Evolutionary conservation across 1,140 invertebrate genomes (phyloP).

Genomic region (Propsilocerus akamusi): DNA sequence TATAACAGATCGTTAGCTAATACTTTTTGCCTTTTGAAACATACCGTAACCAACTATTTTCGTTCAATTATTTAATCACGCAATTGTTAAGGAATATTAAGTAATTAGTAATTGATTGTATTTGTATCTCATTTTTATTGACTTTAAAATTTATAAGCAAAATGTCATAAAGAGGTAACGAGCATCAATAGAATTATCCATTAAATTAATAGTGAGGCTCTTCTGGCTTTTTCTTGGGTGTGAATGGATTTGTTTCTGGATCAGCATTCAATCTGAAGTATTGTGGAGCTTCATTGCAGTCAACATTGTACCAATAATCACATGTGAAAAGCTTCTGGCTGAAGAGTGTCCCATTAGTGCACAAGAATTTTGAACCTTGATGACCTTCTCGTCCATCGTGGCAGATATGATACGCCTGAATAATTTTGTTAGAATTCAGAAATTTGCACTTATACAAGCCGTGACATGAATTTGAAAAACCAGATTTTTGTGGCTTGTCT

Average conservation of each 20-base stretch:
- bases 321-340: conserved; percentile 74
- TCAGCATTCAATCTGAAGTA: conserved; percentile 43
- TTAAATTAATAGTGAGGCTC: conserved; percentile 12
- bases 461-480: too few species aligned
- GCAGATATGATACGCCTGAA: conserved; percentile 63
- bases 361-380: conserved; percentile 63
- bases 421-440: conserved; percentile 11
- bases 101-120: too few species aligned
- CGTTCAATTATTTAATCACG: too few species aligned
- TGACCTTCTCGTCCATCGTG: conserved; percentile 64
- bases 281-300: conserved; percentile 44
- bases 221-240: conserved; percentile 45
- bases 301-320: conserved; percentile 87
- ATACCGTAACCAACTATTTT: too few species aligned
- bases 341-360: conserved; percentile 75
- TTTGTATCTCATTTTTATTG: too few species aligned
- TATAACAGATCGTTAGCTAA: too few species aligned
- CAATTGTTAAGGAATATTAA: too few species aligned
- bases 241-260: conserved; percentile 57
- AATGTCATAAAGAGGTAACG: background rate
- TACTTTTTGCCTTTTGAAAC: too few species aligned
- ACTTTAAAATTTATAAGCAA: background rate
- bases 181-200: background rate
- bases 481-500: too few species aligned
- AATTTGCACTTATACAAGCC: too few species aligned